Evolutionary conservation across 2,797 vertebrate genomes (phyloP).

Genomic region (Etheostoma perlongum): DNA sequence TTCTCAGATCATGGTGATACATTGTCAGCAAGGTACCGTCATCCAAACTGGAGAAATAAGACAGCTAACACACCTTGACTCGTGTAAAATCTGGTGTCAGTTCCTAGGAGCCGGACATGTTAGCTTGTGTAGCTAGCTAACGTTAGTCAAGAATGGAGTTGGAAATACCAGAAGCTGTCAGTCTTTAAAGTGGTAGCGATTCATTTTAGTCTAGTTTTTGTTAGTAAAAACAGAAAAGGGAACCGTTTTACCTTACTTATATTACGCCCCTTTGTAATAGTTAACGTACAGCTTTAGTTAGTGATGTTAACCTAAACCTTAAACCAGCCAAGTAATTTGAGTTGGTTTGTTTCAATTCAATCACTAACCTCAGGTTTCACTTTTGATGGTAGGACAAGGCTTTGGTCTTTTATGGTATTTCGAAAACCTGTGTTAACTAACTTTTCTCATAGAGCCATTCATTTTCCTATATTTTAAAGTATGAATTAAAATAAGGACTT

Average conservation of each 20-base stretch:
- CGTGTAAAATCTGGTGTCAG: not conserved
- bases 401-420: not conserved
- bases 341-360: not conserved
- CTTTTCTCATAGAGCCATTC: not conserved
- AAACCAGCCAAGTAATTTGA: not conserved
- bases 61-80: too few species aligned
- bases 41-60: too few species aligned
- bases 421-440: not conserved
- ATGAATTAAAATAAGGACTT: not conserved
- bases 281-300: too few species aligned
- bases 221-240: not conserved
- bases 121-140: conserved; percentile 48
- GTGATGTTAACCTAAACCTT: not conserved
- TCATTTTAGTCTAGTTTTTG: not conserved
- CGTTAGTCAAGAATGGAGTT: conserved; percentile 5
- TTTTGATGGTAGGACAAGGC: not conserved
- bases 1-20: not conserved
- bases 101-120: not conserved
- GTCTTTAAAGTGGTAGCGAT: conserved; percentile 28
- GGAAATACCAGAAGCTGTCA: conserved; percentile 42
- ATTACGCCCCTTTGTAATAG: too few species aligned
- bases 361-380: conserved; percentile 8
- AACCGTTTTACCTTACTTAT: not conserved
- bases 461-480: not conserved
- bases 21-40: too few species aligned